Conservation (phyloP, 2,797 vertebrate species). For the Notoglanidium macrostoma region DNA sequence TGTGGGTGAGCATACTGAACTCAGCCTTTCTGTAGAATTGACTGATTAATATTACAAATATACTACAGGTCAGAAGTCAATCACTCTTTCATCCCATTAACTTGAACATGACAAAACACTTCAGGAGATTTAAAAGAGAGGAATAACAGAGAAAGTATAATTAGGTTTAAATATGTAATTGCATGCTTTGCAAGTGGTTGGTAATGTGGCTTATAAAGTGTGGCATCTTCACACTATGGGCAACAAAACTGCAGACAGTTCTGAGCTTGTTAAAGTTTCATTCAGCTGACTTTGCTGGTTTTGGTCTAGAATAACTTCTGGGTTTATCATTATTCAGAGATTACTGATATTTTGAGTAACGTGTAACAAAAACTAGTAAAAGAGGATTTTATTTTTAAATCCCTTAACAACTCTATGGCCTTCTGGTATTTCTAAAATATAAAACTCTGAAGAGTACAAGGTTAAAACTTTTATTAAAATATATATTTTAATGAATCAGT, state of each 20-base stretch:
- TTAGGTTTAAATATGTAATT: background rate
- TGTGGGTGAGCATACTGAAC: background rate
- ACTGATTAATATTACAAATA: background rate
- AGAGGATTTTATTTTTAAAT: background rate
- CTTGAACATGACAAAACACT: conserved; percentile 2
- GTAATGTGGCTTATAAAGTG: background rate
- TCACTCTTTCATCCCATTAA: background rate
- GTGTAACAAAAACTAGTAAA: background rate
- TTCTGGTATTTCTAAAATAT: background rate
- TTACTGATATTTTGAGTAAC: background rate
- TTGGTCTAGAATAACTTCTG: background rate
- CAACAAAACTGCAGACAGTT: background rate
- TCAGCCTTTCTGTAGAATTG: background rate
- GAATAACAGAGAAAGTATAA: background rate
- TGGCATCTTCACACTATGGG: background rate
- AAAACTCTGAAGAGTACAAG: background rate
- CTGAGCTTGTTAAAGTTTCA: background rate
- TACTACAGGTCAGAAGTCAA: background rate
- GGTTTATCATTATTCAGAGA: background rate
- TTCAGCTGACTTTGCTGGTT: background rate
- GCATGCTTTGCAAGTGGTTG: background rate
- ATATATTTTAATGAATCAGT: background rate
- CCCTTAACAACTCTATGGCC: background rate
- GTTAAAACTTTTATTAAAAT: no score
- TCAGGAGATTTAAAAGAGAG: background rate